These are phyloP conservation scores for Hylaea fasciaria DNA, from an alignment of 2,888 invertebrate genomes.

Conservation along the genomic window DNA sequence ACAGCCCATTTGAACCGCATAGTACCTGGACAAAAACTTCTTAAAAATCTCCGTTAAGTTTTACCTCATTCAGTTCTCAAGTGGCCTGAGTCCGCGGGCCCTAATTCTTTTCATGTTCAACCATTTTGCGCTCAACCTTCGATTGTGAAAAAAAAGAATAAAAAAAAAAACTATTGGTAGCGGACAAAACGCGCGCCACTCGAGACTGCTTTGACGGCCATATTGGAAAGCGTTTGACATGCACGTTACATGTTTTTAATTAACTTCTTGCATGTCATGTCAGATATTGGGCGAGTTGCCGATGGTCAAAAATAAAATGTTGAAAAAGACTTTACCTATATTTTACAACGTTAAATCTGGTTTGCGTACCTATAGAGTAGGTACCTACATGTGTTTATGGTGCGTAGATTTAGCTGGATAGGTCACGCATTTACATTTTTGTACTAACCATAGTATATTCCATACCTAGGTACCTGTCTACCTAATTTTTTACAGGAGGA, in stretches of 20 bases:
- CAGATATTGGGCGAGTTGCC: slow-evolving; percentile 7
- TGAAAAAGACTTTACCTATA: too few species aligned
- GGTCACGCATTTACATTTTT: too few species aligned
- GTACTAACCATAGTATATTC: too few species aligned
- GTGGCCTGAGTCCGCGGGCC: slow-evolving; percentile 67
- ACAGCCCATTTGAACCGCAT: slow-evolving; percentile 72
- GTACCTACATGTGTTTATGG: too few species aligned
- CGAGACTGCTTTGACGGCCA: slow-evolving; percentile 79
- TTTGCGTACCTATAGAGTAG: too few species aligned
- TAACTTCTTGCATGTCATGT: slow-evolving; percentile 33
- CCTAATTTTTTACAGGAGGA: background rate
- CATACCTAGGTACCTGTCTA: too few species aligned
- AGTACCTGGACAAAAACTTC: slow-evolving; percentile 74
- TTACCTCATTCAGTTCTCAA: slow-evolving; percentile 73
- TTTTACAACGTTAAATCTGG: too few species aligned
- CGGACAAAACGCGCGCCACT: slow-evolving; percentile 76
- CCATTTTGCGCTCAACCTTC: slow-evolving; percentile 69
- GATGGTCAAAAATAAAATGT: background rate
- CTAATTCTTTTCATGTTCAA: slow-evolving; percentile 79
- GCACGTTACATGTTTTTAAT: slow-evolving; percentile 62
- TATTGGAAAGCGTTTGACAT: slow-evolving; percentile 79
- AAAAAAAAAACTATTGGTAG: slow-evolving; percentile 79
- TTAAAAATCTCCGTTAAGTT: slow-evolving; percentile 77
- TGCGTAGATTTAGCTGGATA: too few species aligned
- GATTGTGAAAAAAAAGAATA: slow-evolving; percentile 68